Percentiles rank a stretch among this genome's conserved stretches.
These are phyloP conservation scores for Hyles vespertilio DNA, from an alignment of 1,140 invertebrate species.

Conservation along the genomic window DNA sequence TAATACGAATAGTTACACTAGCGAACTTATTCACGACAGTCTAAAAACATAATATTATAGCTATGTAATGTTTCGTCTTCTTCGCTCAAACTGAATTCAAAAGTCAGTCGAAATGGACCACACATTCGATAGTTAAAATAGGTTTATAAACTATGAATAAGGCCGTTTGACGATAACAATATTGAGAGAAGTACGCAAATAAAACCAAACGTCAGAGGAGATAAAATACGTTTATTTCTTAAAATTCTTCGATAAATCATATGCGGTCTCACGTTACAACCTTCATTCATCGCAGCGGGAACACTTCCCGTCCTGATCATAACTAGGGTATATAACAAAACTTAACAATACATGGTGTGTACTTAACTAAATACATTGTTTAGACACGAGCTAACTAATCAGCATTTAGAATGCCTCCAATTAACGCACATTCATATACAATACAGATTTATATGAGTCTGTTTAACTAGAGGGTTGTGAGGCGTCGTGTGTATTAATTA, in stretches of 20 bases:
- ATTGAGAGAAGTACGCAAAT: constrained; percentile 19
- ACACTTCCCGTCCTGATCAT: constrained; percentile 12
- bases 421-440: constrained; percentile 17
- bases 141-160: too few relatives aligned
- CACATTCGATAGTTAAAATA: too few relatives aligned
- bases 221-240: constrained; percentile 73
- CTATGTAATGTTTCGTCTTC: too few relatives aligned
- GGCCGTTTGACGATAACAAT: too few relatives aligned
- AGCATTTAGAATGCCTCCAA: constrained; percentile 15
- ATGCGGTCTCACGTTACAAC: constrained; percentile 4
- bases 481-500: too few relatives aligned
- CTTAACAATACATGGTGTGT: constrained; percentile 20
- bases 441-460: not conserved
- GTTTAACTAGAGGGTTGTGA: too few relatives aligned
- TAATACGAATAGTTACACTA: too few relatives aligned
- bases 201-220: constrained; percentile 52
- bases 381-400: not conserved
- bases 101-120: too few relatives aligned
- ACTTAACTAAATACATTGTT: constrained; percentile 19
- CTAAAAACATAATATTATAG: too few relatives aligned
- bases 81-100: too few relatives aligned
- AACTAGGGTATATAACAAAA: constrained; percentile 37
- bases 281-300: constrained; percentile 14
- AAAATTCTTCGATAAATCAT: constrained; percentile 62
- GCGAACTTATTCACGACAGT: too few relatives aligned